phyloP scores from a whole-genome alignment of 1,140 invertebrate species.

The Sogatella furcifera region DNA sequence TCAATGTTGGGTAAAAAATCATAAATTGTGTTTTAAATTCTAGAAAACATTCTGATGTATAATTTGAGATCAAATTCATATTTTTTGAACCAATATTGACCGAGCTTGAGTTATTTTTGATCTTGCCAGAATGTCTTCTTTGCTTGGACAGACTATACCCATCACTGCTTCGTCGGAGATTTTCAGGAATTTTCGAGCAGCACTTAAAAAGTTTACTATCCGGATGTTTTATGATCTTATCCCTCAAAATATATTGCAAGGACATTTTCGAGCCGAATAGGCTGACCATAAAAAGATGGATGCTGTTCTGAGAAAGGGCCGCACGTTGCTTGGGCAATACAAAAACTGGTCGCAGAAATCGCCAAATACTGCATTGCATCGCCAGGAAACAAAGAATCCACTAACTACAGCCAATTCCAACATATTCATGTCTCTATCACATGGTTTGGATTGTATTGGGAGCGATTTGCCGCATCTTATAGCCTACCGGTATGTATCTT shows the following conservation, averaged over 20 bases:
- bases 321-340: too few relatives aligned
- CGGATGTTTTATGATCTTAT: constrained; percentile 13
- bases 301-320: background rate
- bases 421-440: background rate
- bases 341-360: constrained; percentile 6
- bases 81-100: too few relatives aligned
- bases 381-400: background rate
- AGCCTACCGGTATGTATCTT: too few relatives aligned
- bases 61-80: too few relatives aligned
- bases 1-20: too few relatives aligned
- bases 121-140: too few relatives aligned
- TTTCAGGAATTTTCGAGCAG: constrained; percentile 9
- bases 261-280: constrained; percentile 5
- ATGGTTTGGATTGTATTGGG: too few relatives aligned
- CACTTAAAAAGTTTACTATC: constrained; percentile 14
- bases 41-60: too few relatives aligned
- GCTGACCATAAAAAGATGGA: constrained; percentile 2
- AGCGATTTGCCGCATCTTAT: too few relatives aligned
- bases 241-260: constrained; percentile 11
- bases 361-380: constrained; percentile 1
- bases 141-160: too few relatives aligned
- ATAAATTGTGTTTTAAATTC: too few relatives aligned
- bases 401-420: background rate
- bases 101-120: too few relatives aligned
- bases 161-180: background rate